phyloP scores from a whole-genome alignment of 2,113 vertebrate genomes.

The Salminus brasiliensis region DNA sequence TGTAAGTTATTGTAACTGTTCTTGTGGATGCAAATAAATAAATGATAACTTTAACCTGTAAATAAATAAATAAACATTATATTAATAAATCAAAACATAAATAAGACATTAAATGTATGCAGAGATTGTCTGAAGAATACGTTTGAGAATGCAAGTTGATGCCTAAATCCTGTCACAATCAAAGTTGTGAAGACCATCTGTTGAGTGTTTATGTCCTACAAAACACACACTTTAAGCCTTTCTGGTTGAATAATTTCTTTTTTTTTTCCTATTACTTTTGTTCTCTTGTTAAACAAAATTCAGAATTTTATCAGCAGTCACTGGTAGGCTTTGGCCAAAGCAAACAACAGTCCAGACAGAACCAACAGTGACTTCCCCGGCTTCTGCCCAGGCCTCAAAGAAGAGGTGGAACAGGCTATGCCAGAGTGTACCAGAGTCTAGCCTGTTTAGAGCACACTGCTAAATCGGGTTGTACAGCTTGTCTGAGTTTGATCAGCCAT shows the following conservation, averaged over 20 bases:
- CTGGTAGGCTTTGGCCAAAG: slow-evolving; percentile 53
- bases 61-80: too few relatives aligned
- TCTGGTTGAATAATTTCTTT: slow-evolving; percentile 57
- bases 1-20: too few relatives aligned
- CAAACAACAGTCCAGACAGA: slow-evolving; percentile 68
- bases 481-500: slow-evolving; percentile 31
- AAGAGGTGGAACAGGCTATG: slow-evolving; percentile 49
- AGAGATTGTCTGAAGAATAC: too few relatives aligned
- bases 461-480: slow-evolving; percentile 61
- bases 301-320: slow-evolving; percentile 54
- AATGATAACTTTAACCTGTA: too few relatives aligned
- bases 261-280: slow-evolving; percentile 41
- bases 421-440: slow-evolving; percentile 42
- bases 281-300: slow-evolving; percentile 58
- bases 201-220: too few relatives aligned
- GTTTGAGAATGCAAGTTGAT: too few relatives aligned
- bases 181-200: too few relatives aligned
- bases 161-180: too few relatives aligned
- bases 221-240: slow-evolving; percentile 33
- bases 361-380: slow-evolving; percentile 60
- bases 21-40: too few relatives aligned
- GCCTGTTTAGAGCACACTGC: slow-evolving; percentile 50
- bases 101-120: too few relatives aligned
- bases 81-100: too few relatives aligned
- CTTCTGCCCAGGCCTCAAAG: slow-evolving; percentile 46